A percentile compares a stretch with the other conserved stretches of the same genome.
These are phyloP conservation scores for human (Homo sapiens) DNA, from an alignment of 2,113 vertebrate species.

Conservation along the genomic window DNA sequence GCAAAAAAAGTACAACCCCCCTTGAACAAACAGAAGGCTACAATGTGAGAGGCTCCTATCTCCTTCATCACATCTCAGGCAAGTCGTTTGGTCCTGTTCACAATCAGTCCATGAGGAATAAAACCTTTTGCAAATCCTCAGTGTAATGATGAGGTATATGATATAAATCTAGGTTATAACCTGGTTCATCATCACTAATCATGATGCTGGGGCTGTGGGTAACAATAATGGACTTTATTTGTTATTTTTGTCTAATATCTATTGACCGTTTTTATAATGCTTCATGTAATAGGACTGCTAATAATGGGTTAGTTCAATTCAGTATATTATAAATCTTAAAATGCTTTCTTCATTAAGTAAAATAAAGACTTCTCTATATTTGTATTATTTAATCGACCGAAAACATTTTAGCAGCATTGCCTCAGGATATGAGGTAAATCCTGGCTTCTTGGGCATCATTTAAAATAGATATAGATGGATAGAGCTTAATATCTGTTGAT, in stretches of 20 bases:
- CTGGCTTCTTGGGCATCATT: not conserved
- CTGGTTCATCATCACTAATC: slow-evolving; percentile 94
- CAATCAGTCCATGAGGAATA: slow-evolving; percentile 95
- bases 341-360: not conserved
- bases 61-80: slow-evolving; percentile 95
- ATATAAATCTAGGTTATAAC: slow-evolving; percentile 93
- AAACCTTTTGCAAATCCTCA: slow-evolving; percentile 92
- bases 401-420: not conserved
- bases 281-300: not conserved
- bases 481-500: not conserved
- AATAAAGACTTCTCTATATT: not conserved
- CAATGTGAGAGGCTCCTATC: slow-evolving; percentile 95
- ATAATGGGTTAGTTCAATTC: not conserved
- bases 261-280: not conserved
- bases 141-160: slow-evolving; percentile 95
- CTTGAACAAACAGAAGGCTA: slow-evolving; percentile 95
- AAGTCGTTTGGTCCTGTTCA: slow-evolving; percentile 95
- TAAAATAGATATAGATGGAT: not conserved
- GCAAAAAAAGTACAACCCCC: slow-evolving; percentile 96
- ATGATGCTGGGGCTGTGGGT: not conserved
- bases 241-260: not conserved
- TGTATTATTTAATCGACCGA: not conserved
- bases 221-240: slow-evolving; percentile 59
- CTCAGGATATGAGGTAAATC: not conserved
- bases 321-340: not conserved